A percentile compares a stretch with the other conserved stretches of the same genome.
Evolutionary conservation across 1,140 invertebrate species (phyloP).

Genomic region (Cydia strobilella): DNA sequence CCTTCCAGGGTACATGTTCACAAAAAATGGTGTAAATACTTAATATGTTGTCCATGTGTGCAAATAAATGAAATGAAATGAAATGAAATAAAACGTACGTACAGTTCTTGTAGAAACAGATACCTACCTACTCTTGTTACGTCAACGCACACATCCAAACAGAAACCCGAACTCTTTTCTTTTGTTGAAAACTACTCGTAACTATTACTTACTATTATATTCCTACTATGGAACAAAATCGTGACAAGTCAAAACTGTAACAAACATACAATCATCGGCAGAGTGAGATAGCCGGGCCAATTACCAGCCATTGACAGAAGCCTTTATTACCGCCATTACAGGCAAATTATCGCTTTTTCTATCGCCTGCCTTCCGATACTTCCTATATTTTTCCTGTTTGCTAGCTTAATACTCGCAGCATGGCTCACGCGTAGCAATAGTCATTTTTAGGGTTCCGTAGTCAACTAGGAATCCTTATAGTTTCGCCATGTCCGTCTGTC

Average conservation of each 20-base stretch:
- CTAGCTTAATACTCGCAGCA: background rate
- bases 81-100: too few relatives aligned
- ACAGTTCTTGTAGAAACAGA: too few relatives aligned
- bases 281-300: constrained; percentile 2
- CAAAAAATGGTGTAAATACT: too few relatives aligned
- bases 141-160: too few relatives aligned
- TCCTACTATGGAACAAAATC: background rate
- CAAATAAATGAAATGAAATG: too few relatives aligned
- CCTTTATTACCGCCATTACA: constrained; percentile 22
- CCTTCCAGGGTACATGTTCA: too few relatives aligned
- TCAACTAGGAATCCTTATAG: too few relatives aligned
- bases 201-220: background rate
- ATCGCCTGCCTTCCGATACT: constrained; percentile 29
- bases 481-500: too few relatives aligned
- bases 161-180: too few relatives aligned
- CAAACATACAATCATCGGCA: constrained; percentile 17
- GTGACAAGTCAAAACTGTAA: constrained; percentile 8
- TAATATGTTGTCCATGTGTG: too few relatives aligned
- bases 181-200: too few relatives aligned
- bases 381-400: constrained; percentile 29
- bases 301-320: constrained; percentile 26
- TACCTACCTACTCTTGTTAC: too few relatives aligned
- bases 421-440: background rate
- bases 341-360: constrained; percentile 26
- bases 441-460: background rate